Percentiles rank a stretch among this genome's conserved stretches.
Conservation (phyloP, 2,113 vertebrate genomes). For the Prinia subflava region DNA sequence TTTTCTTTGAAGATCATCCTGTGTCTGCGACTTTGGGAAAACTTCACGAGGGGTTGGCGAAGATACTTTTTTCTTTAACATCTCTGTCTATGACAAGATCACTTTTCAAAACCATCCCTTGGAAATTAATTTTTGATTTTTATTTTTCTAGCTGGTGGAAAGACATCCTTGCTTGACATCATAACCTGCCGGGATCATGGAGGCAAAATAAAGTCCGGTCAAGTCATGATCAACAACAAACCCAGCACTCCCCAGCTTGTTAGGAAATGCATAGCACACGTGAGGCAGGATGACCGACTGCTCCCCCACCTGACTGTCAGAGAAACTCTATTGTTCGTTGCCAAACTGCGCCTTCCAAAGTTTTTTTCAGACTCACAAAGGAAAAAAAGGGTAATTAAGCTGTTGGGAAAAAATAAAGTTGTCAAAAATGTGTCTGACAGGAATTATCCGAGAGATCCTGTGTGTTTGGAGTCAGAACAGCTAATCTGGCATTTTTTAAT, state of each 20-base stretch:
- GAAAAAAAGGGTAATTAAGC: slow-evolving; percentile 84
- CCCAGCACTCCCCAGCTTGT: slow-evolving; percentile 82
- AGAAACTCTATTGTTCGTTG: slow-evolving; percentile 88
- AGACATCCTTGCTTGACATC: slow-evolving; percentile 88
- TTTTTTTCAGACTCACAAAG: slow-evolving; percentile 85
- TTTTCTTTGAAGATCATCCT: not conserved
- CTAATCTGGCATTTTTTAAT: slow-evolving; percentile 46
- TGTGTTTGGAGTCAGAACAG: slow-evolving; percentile 46
- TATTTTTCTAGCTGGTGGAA: slow-evolving; percentile 81
- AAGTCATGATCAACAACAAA: slow-evolving; percentile 85
- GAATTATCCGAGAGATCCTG: slow-evolving; percentile 33
- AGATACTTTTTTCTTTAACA: not conserved
- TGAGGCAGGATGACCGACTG: slow-evolving; percentile 90
- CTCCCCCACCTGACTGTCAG: slow-evolving; percentile 91
- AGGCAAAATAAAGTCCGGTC: slow-evolving; percentile 80
- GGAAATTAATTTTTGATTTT: not conserved
- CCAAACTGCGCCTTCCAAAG: slow-evolving; percentile 88
- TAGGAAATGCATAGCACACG: slow-evolving; percentile 87
- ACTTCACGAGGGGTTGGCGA: rapidly evolving
- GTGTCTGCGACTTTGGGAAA: not conserved
- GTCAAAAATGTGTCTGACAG: slow-evolving; percentile 56
- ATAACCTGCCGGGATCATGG: slow-evolving; percentile 87
- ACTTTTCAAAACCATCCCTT: not conserved
- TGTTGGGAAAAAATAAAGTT: slow-evolving; percentile 53
- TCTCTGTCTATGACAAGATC: not conserved